These are phyloP conservation scores for Tarsius wallacei DNA, from an alignment of 2,797 vertebrate genomes.

Conservation along the genomic window DNA sequence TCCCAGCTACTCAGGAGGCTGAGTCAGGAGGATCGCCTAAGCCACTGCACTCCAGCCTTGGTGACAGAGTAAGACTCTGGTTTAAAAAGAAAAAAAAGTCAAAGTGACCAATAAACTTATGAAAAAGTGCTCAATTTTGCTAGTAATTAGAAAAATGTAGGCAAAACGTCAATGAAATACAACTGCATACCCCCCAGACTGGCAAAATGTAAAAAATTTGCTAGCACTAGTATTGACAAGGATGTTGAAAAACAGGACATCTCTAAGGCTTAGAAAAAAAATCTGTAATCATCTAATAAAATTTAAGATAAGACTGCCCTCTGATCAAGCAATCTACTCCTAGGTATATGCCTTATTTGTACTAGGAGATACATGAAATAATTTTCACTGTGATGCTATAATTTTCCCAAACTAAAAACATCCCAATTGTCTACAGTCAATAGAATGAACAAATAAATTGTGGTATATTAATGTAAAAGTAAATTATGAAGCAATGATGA, in stretches of 20 bases:
- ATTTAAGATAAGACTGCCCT: conserved; percentile 8
- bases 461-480: conserved; percentile 4
- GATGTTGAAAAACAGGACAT: background rate
- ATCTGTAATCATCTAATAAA: background rate
- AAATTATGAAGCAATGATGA: conserved; percentile 38
- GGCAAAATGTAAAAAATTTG: background rate
- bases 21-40: too few species aligned
- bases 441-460: background rate
- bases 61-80: too few species aligned
- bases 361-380: background rate
- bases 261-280: background rate
- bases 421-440: conserved; percentile 3
- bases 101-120: background rate
- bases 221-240: background rate
- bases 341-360: background rate
- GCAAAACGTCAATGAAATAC: conserved; percentile 15
- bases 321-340: conserved; percentile 33
- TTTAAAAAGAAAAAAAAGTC: background rate
- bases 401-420: background rate
- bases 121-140: conserved; percentile 3
- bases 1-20: too few species aligned
- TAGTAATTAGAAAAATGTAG: background rate
- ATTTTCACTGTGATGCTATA: conserved; percentile 3
- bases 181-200: background rate
- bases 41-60: too few species aligned